A percentile compares a stretch with the other conserved stretches of the same genome.
These are phyloP conservation scores for Notarius quadriscutis DNA, from an alignment of 2,113 vertebrate species.

Conservation along the genomic window DNA sequence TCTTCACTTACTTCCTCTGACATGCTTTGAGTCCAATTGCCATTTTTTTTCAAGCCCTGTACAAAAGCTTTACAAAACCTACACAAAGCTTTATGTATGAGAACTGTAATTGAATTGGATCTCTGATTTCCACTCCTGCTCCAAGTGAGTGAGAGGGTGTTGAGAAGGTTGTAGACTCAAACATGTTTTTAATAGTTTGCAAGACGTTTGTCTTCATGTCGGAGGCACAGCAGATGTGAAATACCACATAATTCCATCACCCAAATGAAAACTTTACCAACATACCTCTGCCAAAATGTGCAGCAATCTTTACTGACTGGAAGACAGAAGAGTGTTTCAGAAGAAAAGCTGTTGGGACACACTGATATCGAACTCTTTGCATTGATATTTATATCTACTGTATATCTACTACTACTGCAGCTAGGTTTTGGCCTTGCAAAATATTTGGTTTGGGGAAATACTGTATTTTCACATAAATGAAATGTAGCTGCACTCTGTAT, in stretches of 20 bases:
- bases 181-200: slow-evolving; percentile 32
- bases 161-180: slow-evolving; percentile 18
- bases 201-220: slow-evolving; percentile 30
- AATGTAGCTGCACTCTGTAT: not conserved
- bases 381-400: not conserved
- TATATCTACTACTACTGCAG: not conserved
- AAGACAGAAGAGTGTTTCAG: not conserved
- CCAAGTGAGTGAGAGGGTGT: not conserved
- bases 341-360: not conserved
- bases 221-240: slow-evolving; percentile 41
- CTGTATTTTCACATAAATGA: slow-evolving; percentile 1
- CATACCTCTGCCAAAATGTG: slow-evolving; percentile 43
- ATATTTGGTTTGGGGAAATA: not conserved
- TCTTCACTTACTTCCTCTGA: slow-evolving; percentile 4
- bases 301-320: not conserved
- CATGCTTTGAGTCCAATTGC: not conserved
- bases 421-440: not conserved
- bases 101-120: not conserved
- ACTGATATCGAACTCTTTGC: not conserved
- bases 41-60: not conserved
- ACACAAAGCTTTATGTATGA: not conserved
- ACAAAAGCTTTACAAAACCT: not conserved
- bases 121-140: slow-evolving; percentile 1
- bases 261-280: slow-evolving; percentile 36
- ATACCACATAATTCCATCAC: slow-evolving; percentile 56